These are phyloP conservation scores for Bubo bubo DNA, from an alignment of 2,113 vertebrate species.

Conservation along the genomic window DNA sequence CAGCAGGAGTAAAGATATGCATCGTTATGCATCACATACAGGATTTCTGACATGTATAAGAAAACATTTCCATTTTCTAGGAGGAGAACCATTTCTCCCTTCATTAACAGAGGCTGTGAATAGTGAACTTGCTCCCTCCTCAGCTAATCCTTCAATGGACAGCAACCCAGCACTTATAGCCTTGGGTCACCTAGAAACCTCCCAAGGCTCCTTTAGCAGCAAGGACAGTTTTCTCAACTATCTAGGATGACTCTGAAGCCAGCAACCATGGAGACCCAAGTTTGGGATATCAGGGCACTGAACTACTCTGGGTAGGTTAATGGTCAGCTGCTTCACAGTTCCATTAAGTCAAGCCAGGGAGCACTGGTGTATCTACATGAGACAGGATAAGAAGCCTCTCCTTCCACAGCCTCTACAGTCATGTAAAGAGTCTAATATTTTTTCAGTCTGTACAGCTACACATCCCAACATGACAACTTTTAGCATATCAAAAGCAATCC, in stretches of 20 bases:
- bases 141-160: not conserved
- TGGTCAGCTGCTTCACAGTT: not conserved
- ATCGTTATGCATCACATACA: not conserved
- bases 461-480: not conserved
- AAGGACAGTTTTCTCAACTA: not conserved
- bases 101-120: not conserved
- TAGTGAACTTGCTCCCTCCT: not conserved
- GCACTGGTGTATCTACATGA: not conserved
- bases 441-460: not conserved
- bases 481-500: not conserved
- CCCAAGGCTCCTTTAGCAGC: not conserved
- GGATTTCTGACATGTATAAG: not conserved
- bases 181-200: not conserved
- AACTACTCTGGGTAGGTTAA: not conserved
- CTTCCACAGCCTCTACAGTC: not conserved
- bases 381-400: not conserved
- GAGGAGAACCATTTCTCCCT: not conserved
- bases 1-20: not conserved
- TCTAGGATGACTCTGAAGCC: not conserved
- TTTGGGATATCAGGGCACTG: not conserved
- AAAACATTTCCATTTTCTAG: not conserved
- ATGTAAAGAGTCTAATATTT: not conserved
- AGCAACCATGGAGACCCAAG: fast-evolving
- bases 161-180: fast-evolving
- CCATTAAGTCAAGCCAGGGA: not conserved